Evolutionary conservation across 2,888 invertebrate species (phyloP), one percentile per base, ranked within the genome.

Genomic region (Tiphia femorata): DNA sequence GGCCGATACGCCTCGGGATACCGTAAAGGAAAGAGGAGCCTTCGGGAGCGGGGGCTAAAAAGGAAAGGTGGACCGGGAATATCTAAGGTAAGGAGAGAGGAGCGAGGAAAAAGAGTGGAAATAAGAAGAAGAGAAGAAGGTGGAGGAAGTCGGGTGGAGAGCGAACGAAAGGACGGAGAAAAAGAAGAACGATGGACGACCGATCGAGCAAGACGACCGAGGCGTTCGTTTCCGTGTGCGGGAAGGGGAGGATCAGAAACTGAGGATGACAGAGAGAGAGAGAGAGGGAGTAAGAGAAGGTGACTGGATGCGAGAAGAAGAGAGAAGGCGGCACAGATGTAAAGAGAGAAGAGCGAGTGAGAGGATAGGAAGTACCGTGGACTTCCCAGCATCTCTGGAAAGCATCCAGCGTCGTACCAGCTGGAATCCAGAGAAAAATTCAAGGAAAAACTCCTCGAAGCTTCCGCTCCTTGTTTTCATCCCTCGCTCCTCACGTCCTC

Each of bases 221-320:
- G 23, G 35, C n/a, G n/a, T 35, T 35, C 47, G 47, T n/a, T 47
- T 35, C 47, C 21, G 21, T 21, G 37, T 8, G 37, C n/a, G n/a
- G 37, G 25, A 41, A 20, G 21, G 8, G n/a, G 12, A 41, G 25
- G 19, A 19, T 5, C 14, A 7, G 17, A 33, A 14, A 33, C 1
- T 12, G n/a, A 33, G 33, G 33, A 33, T 25, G 8, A n/a, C 10
- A n/a, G n/a, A n/a, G n/a, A n/a, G 33, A 33, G 33, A 33, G 33
- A 33, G 33, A n/a, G 3, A 8, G 33, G 2, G 1, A 12, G 2
- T 33, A 1, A 14, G 12, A 33, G n/a, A n/a, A n/a, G n/a, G n/a
- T n/a, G n/a, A n/a, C n/a, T n/a, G n/a, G n/a, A n/a, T n/a, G n/a
- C n/a, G n/a, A n/a, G n/a, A n/a, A n/a, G n/a, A n/a, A n/a, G n/a